phyloP scores from a whole-genome alignment of 2,113 vertebrate species.

The Aptenodytes forsteri region DNA sequence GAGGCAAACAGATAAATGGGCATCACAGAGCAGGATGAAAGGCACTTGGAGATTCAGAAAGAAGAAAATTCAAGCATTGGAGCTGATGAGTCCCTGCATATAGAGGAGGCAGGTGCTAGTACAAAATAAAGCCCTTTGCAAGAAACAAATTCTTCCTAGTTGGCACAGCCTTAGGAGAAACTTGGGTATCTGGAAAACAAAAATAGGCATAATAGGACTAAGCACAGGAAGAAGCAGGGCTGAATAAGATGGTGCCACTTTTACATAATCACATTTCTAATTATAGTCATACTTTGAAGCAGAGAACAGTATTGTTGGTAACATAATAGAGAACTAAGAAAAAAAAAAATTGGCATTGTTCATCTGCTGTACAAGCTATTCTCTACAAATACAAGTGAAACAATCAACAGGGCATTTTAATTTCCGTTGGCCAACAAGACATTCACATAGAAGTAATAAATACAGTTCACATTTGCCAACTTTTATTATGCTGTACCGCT shows the following conservation, averaged over 20 bases:
- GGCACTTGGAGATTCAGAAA: background rate
- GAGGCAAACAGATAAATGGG: background rate
- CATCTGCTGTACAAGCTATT: slow-evolving; percentile 32
- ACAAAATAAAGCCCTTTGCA: background rate
- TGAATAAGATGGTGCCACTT: slow-evolving; percentile 40
- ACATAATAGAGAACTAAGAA: slow-evolving; percentile 27
- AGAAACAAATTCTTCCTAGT: background rate
- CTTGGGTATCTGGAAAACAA: background rate
- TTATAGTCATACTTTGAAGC: slow-evolving; percentile 29
- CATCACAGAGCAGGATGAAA: background rate
- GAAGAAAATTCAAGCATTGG: background rate
- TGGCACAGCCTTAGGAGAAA: background rate
- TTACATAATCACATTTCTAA: slow-evolving; percentile 38
- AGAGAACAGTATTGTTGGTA: slow-evolving; percentile 25
- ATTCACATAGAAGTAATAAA: slow-evolving; percentile 12
- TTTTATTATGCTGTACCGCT: background rate
- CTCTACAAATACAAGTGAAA: slow-evolving; percentile 31
- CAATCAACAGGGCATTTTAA: slow-evolving; percentile 27
- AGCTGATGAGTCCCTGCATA: background rate
- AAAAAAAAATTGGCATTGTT: background rate
- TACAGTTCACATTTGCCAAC: background rate
- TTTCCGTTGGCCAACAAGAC: slow-evolving; percentile 24
- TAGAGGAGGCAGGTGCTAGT: background rate
- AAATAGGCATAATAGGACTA: background rate
- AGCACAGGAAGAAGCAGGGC: background rate